These are phyloP conservation scores for Cistogaster globosa DNA, from an alignment of 2,888 invertebrate genomes.

Conservation along the genomic window DNA sequence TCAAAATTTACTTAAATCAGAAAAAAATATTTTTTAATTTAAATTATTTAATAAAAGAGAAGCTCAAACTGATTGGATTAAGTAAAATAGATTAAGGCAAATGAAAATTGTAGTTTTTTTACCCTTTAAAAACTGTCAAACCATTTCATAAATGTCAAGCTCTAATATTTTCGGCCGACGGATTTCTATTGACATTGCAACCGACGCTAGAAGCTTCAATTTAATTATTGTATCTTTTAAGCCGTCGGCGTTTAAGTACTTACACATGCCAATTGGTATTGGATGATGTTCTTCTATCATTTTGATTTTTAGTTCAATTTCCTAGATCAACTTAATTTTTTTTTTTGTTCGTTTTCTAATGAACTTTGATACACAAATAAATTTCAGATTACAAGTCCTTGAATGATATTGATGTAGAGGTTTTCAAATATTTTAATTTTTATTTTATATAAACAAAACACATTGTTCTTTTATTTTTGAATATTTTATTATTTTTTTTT, in stretches of 20 bases:
- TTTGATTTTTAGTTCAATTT: constrained; percentile 5
- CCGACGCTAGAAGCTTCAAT: not conserved
- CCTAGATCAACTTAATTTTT: not conserved
- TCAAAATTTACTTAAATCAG: too few relatives aligned
- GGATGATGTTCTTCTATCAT: constrained; percentile 83
- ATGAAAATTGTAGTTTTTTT: too few relatives aligned
- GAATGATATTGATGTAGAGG: not conserved
- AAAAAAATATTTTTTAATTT: too few relatives aligned
- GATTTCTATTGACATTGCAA: not conserved
- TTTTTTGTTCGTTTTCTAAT: not conserved
- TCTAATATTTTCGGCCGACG: constrained; percentile 4
- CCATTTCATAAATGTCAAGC: not conserved
- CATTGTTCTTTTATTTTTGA: not conserved
- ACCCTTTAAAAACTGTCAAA: not conserved
- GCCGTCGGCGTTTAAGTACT: constrained; percentile 75
- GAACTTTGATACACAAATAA: not conserved
- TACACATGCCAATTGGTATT: constrained; percentile 81
- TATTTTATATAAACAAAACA: too few relatives aligned
- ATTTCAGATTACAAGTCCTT: constrained; percentile 2
- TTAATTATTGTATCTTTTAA: not conserved
- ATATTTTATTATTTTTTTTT: not conserved
- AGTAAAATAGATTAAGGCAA: too few relatives aligned
- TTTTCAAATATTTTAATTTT: too few relatives aligned
- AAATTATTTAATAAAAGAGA: too few relatives aligned
- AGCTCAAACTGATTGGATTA: too few relatives aligned